phyloP scores from a whole-genome alignment of 2,113 vertebrate genomes.

The Triplophysa tibetana region DNA sequence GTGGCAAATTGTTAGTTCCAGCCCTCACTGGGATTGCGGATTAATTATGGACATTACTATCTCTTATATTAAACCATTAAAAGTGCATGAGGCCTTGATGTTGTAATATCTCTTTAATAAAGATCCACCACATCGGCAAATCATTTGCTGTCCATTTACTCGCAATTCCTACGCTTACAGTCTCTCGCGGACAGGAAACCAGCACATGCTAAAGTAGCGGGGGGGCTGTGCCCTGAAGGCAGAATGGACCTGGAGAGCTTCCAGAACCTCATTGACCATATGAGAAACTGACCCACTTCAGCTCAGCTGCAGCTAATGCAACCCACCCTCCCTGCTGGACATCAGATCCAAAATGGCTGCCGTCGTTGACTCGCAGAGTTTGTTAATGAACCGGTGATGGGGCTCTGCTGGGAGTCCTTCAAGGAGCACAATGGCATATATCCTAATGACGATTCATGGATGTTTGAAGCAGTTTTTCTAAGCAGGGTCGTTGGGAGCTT shows the following conservation, averaged over 20 bases:
- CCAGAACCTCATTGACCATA: constrained; percentile 48
- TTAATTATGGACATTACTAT: neutral
- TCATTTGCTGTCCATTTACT: constrained; percentile 20
- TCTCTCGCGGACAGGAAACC: constrained; percentile 31
- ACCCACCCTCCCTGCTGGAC: constrained; percentile 37
- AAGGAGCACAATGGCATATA: neutral
- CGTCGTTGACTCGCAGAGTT: constrained; percentile 51
- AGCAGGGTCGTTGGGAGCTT: neutral
- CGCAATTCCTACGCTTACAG: constrained; percentile 25
- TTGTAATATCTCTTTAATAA: neutral
- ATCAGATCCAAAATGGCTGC: constrained; percentile 36
- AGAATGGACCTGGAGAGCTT: constrained; percentile 33
- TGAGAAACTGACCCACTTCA: constrained; percentile 47
- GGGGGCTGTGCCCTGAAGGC: constrained; percentile 27
- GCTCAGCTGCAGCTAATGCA: constrained; percentile 29
- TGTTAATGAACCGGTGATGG: constrained; percentile 21
- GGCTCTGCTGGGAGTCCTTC: constrained; percentile 43
- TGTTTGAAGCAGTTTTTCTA: neutral
- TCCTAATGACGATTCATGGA: neutral
- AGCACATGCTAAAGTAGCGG: neutral
- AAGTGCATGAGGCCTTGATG: neutral
- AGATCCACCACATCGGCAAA: neutral
- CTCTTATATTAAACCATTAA: neutral
- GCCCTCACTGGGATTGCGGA: neutral
- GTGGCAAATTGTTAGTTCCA: neutral